Percentiles rank a stretch among this genome's conserved stretches.
Evolutionary conservation across 2,113 vertebrate genomes (phyloP).

Genomic region (Chionomys nivalis): DNA sequence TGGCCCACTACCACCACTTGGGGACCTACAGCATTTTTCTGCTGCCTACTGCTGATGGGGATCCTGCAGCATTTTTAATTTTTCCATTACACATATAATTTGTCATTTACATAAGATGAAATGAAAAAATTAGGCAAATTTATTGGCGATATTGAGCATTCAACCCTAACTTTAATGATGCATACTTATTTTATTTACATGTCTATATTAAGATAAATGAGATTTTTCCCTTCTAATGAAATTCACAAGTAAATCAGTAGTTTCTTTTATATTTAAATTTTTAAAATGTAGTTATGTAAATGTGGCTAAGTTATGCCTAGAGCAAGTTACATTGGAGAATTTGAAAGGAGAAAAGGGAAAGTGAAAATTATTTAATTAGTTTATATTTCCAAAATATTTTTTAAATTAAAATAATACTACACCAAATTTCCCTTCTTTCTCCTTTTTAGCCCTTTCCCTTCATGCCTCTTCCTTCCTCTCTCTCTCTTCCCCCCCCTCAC

Average conservation of each 20-base stretch:
- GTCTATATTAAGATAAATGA: background rate
- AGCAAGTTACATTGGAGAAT: background rate
- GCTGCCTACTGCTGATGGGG: too few relatives aligned
- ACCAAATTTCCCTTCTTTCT: background rate
- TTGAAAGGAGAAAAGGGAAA: background rate
- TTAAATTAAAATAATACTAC: background rate
- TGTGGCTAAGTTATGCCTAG: background rate
- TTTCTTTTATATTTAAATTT: background rate
- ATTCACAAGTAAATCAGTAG: background rate
- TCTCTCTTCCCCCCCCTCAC: background rate
- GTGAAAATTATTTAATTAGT: background rate
- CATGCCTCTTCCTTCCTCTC: background rate
- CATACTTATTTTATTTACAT: background rate
- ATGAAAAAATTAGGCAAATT: background rate
- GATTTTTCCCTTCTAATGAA: background rate
- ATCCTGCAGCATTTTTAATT: too few relatives aligned
- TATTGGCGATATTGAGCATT: background rate
- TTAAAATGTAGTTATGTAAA: background rate
- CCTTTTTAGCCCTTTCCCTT: accelerated
- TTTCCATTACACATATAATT: too few relatives aligned
- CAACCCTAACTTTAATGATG: background rate
- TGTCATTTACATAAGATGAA: background rate
- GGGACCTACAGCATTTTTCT: too few relatives aligned
- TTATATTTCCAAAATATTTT: background rate
- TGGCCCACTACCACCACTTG: too few relatives aligned